Evolutionary conservation across 2,797 vertebrate species (phyloP).

Genomic region (Tamandua tetradactyla): DNA sequence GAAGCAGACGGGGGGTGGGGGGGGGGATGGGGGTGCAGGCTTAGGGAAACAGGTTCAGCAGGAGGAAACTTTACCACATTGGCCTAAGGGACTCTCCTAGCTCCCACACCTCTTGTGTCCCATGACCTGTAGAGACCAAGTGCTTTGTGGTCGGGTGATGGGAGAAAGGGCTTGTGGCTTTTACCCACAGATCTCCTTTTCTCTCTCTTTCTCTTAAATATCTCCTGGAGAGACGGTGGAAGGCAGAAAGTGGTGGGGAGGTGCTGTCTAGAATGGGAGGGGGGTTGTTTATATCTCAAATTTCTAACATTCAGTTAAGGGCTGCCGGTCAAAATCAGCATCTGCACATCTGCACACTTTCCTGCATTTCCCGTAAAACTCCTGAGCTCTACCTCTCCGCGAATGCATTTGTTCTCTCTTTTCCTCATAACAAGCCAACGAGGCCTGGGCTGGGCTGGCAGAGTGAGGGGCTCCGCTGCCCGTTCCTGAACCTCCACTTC

Average conservation of each 20-base stretch:
- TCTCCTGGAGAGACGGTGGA: neutral
- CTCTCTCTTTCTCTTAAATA: neutral
- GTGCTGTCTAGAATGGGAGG: neutral
- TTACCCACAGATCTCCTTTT: neutral
- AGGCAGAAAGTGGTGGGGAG: neutral
- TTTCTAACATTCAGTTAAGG: neutral
- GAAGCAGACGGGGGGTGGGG: neutral
- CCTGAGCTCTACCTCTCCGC: fast-evolving
- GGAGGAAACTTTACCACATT: too few species aligned
- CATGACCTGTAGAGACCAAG: neutral
- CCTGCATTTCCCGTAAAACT: neutral
- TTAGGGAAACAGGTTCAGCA: too few species aligned
- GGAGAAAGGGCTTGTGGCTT: neutral
- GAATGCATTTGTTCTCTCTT: neutral
- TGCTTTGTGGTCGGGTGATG: neutral
- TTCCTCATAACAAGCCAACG: too few species aligned
- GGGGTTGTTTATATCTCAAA: neutral
- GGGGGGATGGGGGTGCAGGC: too few species aligned
- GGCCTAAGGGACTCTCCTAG: neutral
- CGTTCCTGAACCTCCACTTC: too few species aligned
- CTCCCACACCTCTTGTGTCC: neutral
- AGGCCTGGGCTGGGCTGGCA: fast-evolving
- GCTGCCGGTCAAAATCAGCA: fast-evolving
- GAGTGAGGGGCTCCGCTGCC: fast-evolving
- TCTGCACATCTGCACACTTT: too few species aligned